Percentiles rank a stretch among this genome's conserved stretches.
Evolutionary conservation across 2,888 invertebrate species (phyloP).

Genomic region (Lithophane leautieri): DNA sequence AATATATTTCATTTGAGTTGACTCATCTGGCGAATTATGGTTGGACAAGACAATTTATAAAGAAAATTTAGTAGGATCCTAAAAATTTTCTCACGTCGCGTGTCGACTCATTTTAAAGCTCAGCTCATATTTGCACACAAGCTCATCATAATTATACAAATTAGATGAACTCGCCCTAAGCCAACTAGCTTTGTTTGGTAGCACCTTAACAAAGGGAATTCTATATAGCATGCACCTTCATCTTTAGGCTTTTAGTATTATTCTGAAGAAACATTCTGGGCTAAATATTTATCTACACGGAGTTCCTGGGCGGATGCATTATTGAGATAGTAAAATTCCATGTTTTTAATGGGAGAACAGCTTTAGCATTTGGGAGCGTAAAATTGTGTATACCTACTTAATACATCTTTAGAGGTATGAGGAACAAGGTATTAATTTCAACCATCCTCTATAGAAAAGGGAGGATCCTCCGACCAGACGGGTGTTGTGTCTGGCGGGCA

Average conservation of each 20-base stretch:
- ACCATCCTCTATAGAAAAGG: too few relatives aligned
- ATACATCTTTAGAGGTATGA: too few relatives aligned
- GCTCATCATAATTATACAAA: conserved; percentile 4
- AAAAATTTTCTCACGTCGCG: neutral
- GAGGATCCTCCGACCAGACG: too few relatives aligned
- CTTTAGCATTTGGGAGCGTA: neutral
- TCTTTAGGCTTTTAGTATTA: neutral
- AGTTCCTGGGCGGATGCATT: neutral
- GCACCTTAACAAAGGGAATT: conserved; percentile 27
- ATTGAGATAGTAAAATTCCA: neutral
- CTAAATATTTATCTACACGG: neutral
- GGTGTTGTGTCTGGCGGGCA: too few relatives aligned
- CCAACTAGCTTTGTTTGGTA: conserved; percentile 28
- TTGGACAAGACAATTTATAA: too few relatives aligned
- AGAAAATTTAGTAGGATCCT: neutral
- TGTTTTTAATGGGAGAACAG: neutral
- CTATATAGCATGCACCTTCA: conserved; percentile 2
- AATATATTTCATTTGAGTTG: too few relatives aligned
- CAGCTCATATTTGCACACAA: neutral
- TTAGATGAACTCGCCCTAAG: conserved; percentile 12
- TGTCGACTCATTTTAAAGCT: neutral
- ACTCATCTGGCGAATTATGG: too few relatives aligned
- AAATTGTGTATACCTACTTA: neutral
- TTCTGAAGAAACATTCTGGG: neutral
- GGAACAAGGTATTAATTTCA: too few relatives aligned